These are phyloP conservation scores for Isurus oxyrinchus DNA, from an alignment of 2,113 vertebrate species.

Conservation along the genomic window DNA sequence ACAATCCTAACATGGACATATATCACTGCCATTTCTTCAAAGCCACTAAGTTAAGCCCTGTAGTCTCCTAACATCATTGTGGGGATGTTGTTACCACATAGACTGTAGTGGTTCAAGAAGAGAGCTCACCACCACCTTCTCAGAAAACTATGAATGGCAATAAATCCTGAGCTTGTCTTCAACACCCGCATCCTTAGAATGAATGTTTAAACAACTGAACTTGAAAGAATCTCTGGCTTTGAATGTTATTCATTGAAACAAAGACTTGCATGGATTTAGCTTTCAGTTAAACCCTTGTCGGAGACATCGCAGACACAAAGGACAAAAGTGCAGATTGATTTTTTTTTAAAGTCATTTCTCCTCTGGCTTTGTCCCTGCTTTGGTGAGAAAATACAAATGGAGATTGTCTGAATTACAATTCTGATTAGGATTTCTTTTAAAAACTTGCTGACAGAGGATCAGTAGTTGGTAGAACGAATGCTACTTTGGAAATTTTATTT, in stretches of 20 bases:
- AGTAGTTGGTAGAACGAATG: not conserved
- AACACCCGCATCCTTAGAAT: not conserved
- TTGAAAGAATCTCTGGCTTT: not conserved
- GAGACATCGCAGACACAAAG: not conserved
- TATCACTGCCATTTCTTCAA: not conserved
- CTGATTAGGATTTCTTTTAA: not conserved
- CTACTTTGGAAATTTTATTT: not conserved
- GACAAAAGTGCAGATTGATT: not conserved
- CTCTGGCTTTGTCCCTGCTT: not conserved
- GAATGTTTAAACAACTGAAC: not conserved
- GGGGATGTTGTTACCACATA: not conserved
- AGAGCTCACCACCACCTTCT: not conserved
- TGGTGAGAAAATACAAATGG: not conserved
- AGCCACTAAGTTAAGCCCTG: not conserved
- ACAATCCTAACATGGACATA: not conserved
- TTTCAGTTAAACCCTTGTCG: not conserved
- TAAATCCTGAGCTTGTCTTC: not conserved
- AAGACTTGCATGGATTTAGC: not conserved
- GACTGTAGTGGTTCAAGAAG: not conserved
- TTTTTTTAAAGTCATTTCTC: not conserved
- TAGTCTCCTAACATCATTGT: not conserved
- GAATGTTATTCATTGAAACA: not conserved
- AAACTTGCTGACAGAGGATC: not conserved
- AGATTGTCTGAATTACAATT: not conserved
- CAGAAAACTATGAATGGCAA: not conserved